Percentiles rank a stretch among this genome's conserved stretches.
Conservation (phyloP, 2,797 vertebrate genomes). For the Ctenosaura bakeri region DNA sequence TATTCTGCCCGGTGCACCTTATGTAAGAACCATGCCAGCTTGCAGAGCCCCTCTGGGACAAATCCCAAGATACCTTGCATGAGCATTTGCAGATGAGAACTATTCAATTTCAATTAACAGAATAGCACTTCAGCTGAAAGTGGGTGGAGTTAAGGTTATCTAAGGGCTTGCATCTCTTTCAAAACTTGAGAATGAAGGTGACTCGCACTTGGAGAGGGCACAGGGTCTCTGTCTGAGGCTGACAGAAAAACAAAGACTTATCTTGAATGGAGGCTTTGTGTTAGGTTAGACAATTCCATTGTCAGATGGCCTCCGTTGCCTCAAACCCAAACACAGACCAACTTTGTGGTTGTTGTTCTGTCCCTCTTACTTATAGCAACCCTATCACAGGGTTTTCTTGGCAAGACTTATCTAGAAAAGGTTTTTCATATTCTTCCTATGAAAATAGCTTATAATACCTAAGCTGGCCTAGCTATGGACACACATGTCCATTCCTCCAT, state of each 20-base stretch:
- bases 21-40: background rate
- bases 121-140: background rate
- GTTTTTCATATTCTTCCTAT: too few relatives aligned
- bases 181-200: background rate
- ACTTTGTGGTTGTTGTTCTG: too few relatives aligned
- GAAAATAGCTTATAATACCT: too few relatives aligned
- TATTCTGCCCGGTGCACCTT: background rate
- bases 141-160: background rate
- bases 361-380: too few relatives aligned
- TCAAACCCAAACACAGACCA: background rate
- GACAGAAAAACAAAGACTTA: background rate
- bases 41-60: background rate
- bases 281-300: background rate
- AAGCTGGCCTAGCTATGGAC: background rate
- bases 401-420: too few relatives aligned
- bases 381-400: too few relatives aligned
- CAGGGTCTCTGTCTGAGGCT: background rate
- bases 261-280: background rate
- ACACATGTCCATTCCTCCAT: background rate
- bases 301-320: background rate
- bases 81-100: constrained; percentile 18
- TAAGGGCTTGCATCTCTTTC: background rate
- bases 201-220: background rate
- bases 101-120: background rate
- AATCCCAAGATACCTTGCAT: constrained; percentile 7